A percentile compares a stretch with the other conserved stretches of the same genome.
These are phyloP conservation scores for Oscarella lobularis DNA, from an alignment of 37 sponge, comb jelly and placozoan genomes.

Conservation along the genomic window DNA sequence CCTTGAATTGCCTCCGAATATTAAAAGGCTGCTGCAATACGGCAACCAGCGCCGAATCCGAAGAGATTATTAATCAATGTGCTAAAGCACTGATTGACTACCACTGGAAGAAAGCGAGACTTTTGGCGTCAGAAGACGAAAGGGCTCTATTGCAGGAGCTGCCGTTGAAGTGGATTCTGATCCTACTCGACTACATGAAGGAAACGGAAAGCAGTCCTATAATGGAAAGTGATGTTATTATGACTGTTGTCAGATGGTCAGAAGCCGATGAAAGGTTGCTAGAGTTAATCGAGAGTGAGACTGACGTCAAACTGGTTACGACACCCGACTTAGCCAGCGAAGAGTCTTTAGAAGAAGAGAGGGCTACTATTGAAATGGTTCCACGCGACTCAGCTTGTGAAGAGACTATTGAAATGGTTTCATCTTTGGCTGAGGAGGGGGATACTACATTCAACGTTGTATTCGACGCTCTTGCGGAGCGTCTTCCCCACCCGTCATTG, in stretches of 20 bases:
- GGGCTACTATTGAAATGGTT: too few relatives aligned
- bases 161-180: not conserved
- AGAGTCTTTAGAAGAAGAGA: too few relatives aligned
- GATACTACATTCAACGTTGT: not conserved
- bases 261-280: not conserved
- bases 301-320: too few relatives aligned
- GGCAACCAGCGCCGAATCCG: not conserved
- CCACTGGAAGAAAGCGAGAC: not conserved
- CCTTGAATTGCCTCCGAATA: not conserved
- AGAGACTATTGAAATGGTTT: not conserved
- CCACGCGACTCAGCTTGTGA: too few relatives aligned
- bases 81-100: not conserved
- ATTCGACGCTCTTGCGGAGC: not conserved
- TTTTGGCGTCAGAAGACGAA: not conserved
- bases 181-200: not conserved
- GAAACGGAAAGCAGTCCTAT: not conserved
- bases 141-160: not conserved
- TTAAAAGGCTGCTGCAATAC: not conserved
- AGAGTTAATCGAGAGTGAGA: not conserved
- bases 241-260: not conserved
- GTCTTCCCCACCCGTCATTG: not conserved
- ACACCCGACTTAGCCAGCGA: too few relatives aligned
- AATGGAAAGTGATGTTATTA: slow-evolving; percentile 1
- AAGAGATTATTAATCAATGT: not conserved
- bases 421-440: not conserved